Percentiles rank a stretch among this genome's conserved stretches.
Evolutionary conservation across 2,113 vertebrate genomes (phyloP).

Genomic region (Riparia riparia): DNA sequence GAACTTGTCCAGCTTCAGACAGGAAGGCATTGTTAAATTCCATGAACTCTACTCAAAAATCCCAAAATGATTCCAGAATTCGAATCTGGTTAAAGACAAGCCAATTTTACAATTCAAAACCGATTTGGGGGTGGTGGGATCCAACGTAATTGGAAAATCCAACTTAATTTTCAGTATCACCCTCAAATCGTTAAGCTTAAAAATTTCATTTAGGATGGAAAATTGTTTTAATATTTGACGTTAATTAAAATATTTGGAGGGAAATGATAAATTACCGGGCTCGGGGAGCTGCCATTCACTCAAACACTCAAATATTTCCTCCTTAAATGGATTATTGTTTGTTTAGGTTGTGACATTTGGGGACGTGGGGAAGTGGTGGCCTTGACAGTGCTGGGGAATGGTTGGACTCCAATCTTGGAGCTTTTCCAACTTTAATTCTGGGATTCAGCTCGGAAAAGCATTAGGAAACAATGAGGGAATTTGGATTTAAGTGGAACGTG

Average conservation of each 20-base stretch:
- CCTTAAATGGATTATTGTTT: background rate
- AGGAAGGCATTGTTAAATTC: background rate
- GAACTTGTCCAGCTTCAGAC: background rate
- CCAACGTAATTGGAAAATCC: background rate
- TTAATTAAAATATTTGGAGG: background rate
- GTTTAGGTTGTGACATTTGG: background rate
- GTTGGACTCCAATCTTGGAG: background rate
- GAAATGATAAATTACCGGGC: background rate
- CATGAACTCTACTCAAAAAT: background rate
- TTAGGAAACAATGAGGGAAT: background rate
- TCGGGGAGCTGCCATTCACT: background rate
- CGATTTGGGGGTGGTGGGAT: background rate
- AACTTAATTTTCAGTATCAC: accelerated
- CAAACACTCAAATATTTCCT: background rate
- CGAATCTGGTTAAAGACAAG: background rate
- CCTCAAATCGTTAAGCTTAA: background rate
- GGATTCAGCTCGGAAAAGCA: background rate
- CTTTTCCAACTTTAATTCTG: background rate
- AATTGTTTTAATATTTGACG: background rate
- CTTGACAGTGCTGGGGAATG: background rate
- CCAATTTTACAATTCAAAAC: background rate
- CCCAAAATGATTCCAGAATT: background rate
- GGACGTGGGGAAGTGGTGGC: background rate
- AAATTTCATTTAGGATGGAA: background rate
- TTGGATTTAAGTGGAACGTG: background rate